These are phyloP conservation scores for Lycocorax pyrrhopterus DNA, from an alignment of 2,113 vertebrate species.

Conservation along the genomic window DNA sequence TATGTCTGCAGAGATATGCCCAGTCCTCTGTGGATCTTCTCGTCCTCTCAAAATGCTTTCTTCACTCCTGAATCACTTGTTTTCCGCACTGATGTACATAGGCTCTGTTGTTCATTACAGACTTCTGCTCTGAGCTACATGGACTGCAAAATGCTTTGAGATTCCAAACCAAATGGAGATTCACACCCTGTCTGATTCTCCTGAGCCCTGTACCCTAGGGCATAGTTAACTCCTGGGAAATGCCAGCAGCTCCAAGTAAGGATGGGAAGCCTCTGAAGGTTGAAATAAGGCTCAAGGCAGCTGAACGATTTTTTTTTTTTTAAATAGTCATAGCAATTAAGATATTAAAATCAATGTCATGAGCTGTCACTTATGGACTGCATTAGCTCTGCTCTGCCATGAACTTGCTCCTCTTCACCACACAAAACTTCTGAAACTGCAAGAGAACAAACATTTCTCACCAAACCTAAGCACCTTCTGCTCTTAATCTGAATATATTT, in stretches of 20 bases:
- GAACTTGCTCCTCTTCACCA: background rate
- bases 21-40: background rate
- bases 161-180: background rate
- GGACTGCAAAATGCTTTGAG: background rate
- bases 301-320: fast-evolving
- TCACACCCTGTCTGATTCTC: background rate
- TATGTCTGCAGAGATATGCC: background rate
- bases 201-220: background rate
- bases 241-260: background rate
- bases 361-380: background rate
- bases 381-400: background rate
- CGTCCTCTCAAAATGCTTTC: background rate
- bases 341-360: background rate
- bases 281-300: background rate
- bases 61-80: background rate
- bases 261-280: background rate
- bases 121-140: background rate
- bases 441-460: background rate
- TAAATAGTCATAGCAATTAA: background rate
- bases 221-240: background rate
- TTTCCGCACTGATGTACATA: background rate
- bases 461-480: background rate
- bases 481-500: slow-evolving; percentile 1
- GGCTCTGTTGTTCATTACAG: background rate
- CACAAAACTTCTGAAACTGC: background rate